A percentile compares a stretch with the other conserved stretches of the same genome.
Conservation (phyloP, 2,888 invertebrate genomes). For the Campaea margaritaria region DNA sequence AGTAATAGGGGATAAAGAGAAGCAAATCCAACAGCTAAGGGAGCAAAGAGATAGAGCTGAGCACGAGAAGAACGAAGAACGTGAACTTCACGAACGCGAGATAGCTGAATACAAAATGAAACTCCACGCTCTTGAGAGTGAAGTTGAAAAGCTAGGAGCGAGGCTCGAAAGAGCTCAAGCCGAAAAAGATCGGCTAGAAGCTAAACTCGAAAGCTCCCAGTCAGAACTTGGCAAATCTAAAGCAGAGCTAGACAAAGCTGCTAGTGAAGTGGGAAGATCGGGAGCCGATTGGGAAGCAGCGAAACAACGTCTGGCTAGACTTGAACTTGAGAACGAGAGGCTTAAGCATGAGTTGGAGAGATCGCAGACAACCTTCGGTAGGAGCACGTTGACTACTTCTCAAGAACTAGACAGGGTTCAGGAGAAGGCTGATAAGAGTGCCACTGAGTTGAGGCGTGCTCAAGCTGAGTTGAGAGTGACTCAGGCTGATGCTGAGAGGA, state of each 20-base stretch:
- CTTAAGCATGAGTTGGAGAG: conserved; percentile 94
- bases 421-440: conserved; percentile 93
- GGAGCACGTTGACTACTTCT: conserved; percentile 92
- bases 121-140: conserved; percentile 94
- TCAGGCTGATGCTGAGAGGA: conserved; percentile 95
- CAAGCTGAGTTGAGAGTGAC: conserved; percentile 96
- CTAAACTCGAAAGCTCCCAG: conserved; percentile 96
- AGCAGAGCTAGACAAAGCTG: conserved; percentile 96
- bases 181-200: conserved; percentile 95
- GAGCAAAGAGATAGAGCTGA: conserved; percentile 98
- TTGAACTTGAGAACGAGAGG: conserved; percentile 96
- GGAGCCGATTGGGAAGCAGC: conserved; percentile 96
- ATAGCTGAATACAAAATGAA: conserved; percentile 98
- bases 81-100: conserved; percentile 96
- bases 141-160: conserved; percentile 94
- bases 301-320: conserved; percentile 91
- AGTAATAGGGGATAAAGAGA: conserved; percentile 98
- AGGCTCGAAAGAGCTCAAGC: conserved; percentile 95
- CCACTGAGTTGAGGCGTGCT: conserved; percentile 93
- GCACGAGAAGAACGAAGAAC: conserved; percentile 97
- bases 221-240: conserved; percentile 97
- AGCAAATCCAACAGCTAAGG: conserved; percentile 96
- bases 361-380: conserved; percentile 93
- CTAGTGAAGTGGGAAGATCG: conserved; percentile 94
- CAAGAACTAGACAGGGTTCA: conserved; percentile 93